These are phyloP conservation scores for Speoplatyrhinus poulsoni DNA, from an alignment of 2,113 vertebrate species.

Conservation along the genomic window DNA sequence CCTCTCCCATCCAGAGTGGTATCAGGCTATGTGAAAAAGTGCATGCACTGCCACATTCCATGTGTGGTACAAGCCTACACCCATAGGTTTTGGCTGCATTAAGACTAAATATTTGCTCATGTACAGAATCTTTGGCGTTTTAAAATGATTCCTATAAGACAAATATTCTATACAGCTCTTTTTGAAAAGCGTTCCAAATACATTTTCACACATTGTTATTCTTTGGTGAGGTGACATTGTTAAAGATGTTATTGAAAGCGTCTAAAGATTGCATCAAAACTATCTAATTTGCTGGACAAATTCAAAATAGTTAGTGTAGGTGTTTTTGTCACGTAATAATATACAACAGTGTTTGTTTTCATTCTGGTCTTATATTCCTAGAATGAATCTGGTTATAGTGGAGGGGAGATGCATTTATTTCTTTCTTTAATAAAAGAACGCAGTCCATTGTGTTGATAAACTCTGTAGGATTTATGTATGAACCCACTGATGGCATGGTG, in stretches of 20 bases:
- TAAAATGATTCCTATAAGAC: neutral
- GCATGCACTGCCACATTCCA: slow-evolving; percentile 41
- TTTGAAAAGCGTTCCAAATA: neutral
- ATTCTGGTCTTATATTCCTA: slow-evolving; percentile 55
- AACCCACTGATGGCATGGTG: slow-evolving; percentile 65
- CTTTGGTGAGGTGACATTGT: slow-evolving; percentile 25
- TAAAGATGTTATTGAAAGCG: slow-evolving; percentile 23
- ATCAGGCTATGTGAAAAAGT: slow-evolving; percentile 55
- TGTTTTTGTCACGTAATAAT: slow-evolving; percentile 36
- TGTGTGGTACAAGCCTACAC: slow-evolving; percentile 39
- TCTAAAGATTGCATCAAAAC: slow-evolving; percentile 23
- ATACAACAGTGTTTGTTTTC: slow-evolving; percentile 41
- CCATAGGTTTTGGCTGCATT: slow-evolving; percentile 36
- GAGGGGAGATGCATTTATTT: slow-evolving; percentile 63
- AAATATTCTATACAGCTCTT: neutral
- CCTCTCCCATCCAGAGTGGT: slow-evolving; percentile 33
- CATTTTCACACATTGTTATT: slow-evolving; percentile 13
- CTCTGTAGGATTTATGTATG: slow-evolving; percentile 79
- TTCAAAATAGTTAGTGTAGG: slow-evolving; percentile 23
- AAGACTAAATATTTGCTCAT: slow-evolving; percentile 9
- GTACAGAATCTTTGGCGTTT: neutral
- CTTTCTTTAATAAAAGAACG: slow-evolving; percentile 68
- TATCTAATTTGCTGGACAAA: slow-evolving; percentile 3
- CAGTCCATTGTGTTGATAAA: slow-evolving; percentile 80
- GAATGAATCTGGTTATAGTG: slow-evolving; percentile 53